These are phyloP conservation scores for Haemorhous mexicanus DNA, from an alignment of 2,113 vertebrate species.

Conservation along the genomic window DNA sequence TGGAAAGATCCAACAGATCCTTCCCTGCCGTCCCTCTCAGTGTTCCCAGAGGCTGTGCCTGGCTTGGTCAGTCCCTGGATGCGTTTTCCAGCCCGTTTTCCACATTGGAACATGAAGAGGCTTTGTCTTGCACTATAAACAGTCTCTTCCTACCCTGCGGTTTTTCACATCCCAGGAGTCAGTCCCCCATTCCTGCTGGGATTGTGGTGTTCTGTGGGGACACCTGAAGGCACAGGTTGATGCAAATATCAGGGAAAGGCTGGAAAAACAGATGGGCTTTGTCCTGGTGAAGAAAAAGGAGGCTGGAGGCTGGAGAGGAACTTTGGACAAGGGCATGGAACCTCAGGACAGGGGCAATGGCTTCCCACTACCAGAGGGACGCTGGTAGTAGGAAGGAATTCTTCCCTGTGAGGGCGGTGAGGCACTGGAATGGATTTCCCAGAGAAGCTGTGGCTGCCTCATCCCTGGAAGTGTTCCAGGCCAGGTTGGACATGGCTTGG, in stretches of 20 bases:
- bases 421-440: neutral
- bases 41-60: neutral
- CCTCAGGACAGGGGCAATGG: neutral
- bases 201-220: neutral
- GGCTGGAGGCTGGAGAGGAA: neutral
- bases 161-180: neutral
- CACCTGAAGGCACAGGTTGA: neutral
- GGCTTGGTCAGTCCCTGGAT: neutral
- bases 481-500: neutral
- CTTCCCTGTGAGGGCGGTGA: neutral
- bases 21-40: accelerated
- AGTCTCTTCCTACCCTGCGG: accelerated
- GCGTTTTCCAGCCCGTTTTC: neutral
- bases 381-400: neutral
- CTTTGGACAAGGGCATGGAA: neutral
- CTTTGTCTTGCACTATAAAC: neutral
- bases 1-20: neutral
- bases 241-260: neutral
- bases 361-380: neutral
- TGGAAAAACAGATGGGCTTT: neutral
- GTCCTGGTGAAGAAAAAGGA: neutral
- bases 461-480: neutral
- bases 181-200: neutral
- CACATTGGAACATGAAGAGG: accelerated
- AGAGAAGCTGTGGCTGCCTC: neutral